phyloP scores from a whole-genome alignment of 2,888 invertebrate genomes.

The Bimastos eiseni region DNA sequence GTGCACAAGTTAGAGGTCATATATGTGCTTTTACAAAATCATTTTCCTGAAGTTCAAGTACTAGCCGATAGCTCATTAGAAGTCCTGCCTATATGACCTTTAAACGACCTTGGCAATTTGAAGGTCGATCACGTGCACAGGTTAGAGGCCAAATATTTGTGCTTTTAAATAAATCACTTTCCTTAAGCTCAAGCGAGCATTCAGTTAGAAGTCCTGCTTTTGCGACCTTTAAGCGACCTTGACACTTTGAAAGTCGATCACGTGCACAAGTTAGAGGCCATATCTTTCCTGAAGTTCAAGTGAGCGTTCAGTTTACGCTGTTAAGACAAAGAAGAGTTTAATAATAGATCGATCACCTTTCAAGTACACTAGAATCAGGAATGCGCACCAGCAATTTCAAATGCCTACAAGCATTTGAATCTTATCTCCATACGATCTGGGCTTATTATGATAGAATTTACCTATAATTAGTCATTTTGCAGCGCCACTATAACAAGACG shows the following conservation, averaged over 20 bases:
- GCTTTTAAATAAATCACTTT: too few species aligned
- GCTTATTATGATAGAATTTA: not conserved
- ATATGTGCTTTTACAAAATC: too few species aligned
- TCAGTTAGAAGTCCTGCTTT: not conserved
- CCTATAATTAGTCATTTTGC: not conserved
- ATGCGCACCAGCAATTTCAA: too few species aligned
- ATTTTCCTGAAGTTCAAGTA: too few species aligned
- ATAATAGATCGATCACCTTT: too few species aligned
- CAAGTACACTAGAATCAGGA: not conserved
- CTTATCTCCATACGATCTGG: not conserved
- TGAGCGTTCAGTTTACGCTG: not conserved
- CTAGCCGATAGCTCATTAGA: too few species aligned
- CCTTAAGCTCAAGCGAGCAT: not conserved
- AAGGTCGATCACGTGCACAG: too few species aligned
- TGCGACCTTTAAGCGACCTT: not conserved
- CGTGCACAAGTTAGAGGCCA: not conserved
- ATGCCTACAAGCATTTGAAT: not conserved
- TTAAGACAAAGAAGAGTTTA: not conserved
- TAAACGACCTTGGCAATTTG: too few species aligned
- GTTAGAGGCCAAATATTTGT: too few species aligned
- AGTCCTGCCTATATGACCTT: not conserved
- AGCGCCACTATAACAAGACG: too few species aligned
- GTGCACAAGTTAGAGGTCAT: too few species aligned
- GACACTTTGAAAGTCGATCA: too few species aligned
- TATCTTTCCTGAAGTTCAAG: not conserved